A percentile compares a stretch with the other conserved stretches of the same genome.
Evolutionary conservation across 2,797 vertebrate genomes (phyloP).

Genomic region (Sphenopsis melanotis): DNA sequence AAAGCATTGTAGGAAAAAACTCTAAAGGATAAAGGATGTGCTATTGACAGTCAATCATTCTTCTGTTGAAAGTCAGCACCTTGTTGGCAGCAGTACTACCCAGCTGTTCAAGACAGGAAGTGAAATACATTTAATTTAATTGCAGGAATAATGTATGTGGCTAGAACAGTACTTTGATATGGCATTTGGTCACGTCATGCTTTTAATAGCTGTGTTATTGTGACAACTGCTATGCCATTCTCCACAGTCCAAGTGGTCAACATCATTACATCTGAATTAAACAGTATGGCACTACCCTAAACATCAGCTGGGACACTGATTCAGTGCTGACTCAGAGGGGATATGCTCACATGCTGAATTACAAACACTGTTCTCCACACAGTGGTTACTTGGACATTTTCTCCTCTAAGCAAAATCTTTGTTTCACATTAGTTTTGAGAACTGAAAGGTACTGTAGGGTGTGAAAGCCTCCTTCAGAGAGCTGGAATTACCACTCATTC

Average conservation of each 20-base stretch:
- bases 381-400: not conserved
- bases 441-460: fast-evolving
- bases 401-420: not conserved
- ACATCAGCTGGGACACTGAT: not conserved
- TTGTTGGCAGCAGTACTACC: not conserved
- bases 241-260: not conserved
- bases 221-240: not conserved
- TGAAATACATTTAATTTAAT: conserved; percentile 4
- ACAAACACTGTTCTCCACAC: not conserved
- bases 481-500: not conserved
- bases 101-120: conserved; percentile 33
- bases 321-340: not conserved
- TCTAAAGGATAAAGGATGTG: not conserved
- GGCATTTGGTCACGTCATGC: not conserved
- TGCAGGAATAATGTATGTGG: not conserved
- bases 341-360: not conserved
- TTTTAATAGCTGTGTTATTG: conserved; percentile 15
- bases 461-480: not conserved
- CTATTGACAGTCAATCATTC: not conserved
- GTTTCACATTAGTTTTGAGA: not conserved
- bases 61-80: not conserved
- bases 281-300: not conserved
- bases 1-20: not conserved
- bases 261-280: not conserved
- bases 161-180: not conserved